These are phyloP conservation scores for Harlomillsia oculata DNA, from an alignment of 1,140 invertebrate species.

Conservation along the genomic window DNA sequence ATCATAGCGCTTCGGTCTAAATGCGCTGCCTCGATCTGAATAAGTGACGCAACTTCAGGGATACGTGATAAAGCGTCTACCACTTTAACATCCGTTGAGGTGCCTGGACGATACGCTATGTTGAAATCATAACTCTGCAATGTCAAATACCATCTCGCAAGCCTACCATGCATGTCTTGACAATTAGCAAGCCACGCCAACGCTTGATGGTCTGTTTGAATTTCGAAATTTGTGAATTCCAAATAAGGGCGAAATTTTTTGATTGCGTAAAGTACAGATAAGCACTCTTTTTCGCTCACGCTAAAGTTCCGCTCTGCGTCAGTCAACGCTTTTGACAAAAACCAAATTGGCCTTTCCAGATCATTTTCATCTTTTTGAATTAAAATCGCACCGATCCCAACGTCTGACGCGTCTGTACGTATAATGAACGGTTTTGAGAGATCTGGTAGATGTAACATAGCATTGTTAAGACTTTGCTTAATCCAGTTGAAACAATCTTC, in stretches of 20 bases:
- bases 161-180: not conserved
- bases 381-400: not conserved
- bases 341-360: not conserved
- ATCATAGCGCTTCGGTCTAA: not conserved
- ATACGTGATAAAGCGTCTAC: not conserved
- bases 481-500: not conserved
- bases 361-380: not conserved
- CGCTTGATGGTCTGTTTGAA: not conserved
- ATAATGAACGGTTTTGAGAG: constrained; percentile 2
- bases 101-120: not conserved
- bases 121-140: not conserved
- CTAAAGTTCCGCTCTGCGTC: not conserved
- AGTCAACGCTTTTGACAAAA: not conserved
- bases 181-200: not conserved
- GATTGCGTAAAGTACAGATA: not conserved
- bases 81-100: not conserved
- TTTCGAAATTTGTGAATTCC: not conserved
- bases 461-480: not conserved
- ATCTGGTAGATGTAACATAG: not conserved
- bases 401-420: not conserved
- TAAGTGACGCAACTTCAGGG: not conserved
- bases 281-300: not conserved
- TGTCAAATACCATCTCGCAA: not conserved
- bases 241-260: not conserved
- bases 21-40: not conserved